Base-by-base conservation (phyloP, 1,140 invertebrate genomes). In the Latrodectus geometricus region DNA sequence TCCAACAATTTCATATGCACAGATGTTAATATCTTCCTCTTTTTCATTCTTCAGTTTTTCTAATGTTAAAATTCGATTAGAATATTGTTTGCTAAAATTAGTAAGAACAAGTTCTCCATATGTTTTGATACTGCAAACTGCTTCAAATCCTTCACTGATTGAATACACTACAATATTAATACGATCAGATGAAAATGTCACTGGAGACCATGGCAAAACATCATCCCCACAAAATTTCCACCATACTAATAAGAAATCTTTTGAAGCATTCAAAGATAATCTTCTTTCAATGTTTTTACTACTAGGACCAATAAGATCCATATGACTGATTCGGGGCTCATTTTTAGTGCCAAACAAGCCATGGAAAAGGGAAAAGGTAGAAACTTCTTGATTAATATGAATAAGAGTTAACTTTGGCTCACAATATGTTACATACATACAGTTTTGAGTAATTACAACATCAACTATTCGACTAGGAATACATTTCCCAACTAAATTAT, bases 381-480 rank as follows among this genome's bases (percentile, higher is more conserved):
- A 20, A 14, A n/a, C 8, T 20, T 69, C 54, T 65, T 82, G 52
- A 49, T 77, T 82, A 0, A 88, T 21, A 73, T 77, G 23, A 21
- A 89, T 79, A 17, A 54, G 8, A 23, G 88, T 87, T n/a, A 89
- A 65, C 23, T 88, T 88, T 49, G 89, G 87, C 76, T 88, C 87
- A 35, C 79, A 82, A 70, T 88, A 89, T 15, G 87, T 88, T 35
- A 89, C 54, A 54, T 88, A 68, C 21, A 89, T 87, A 72, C 50
- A 73, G n/a, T 81, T 85, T n/a, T 82, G 21, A 49, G 23, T 52
- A 15, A 88, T 77, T 9, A 88, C 50, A 54, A 87, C 79, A 81
- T 88, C 88, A 56, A 87, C 82, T 48, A 89, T 54, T n/a, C 85
- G 76, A 72, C 88, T 75, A 12, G 87, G 83, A 48, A 86, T n/a